phyloP scores from a whole-genome alignment of 2,113 vertebrate genomes.

The Sitta europaea region DNA sequence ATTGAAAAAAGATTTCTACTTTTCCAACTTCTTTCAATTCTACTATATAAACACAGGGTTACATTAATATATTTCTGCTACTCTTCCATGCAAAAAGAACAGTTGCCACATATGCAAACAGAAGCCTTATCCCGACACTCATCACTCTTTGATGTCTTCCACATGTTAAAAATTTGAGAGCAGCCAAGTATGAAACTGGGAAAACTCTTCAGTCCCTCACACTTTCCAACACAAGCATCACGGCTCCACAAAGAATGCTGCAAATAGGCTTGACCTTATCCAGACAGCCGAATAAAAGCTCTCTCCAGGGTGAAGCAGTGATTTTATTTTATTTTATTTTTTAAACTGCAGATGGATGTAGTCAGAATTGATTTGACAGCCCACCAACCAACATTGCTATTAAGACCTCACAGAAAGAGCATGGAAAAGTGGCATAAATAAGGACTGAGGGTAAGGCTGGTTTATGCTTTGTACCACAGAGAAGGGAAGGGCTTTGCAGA shows the following conservation, averaged over 20 bases:
- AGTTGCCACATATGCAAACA: neutral
- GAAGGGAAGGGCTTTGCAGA: neutral
- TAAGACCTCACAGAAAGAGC: neutral
- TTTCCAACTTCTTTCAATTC: neutral
- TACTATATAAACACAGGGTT: neutral
- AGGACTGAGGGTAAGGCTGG: neutral
- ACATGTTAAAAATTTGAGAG: neutral
- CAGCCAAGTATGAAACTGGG: neutral
- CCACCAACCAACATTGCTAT: neutral
- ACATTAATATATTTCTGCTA: neutral
- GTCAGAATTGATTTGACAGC: neutral
- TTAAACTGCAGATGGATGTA: neutral
- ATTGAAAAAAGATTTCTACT: neutral
- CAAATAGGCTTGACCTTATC: conserved; percentile 1
- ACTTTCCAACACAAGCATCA: neutral
- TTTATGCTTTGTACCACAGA: neutral
- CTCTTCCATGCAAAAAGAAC: neutral
- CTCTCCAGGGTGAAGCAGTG: neutral
- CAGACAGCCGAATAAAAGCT: neutral
- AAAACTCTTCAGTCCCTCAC: neutral
- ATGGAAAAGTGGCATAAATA: neutral
- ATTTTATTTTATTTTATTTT: neutral
- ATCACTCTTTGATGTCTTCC: neutral
- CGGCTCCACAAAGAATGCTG: neutral
- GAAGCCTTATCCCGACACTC: neutral